phyloP scores from a whole-genome alignment of 2,888 invertebrate species.

The Troilus luridus region DNA sequence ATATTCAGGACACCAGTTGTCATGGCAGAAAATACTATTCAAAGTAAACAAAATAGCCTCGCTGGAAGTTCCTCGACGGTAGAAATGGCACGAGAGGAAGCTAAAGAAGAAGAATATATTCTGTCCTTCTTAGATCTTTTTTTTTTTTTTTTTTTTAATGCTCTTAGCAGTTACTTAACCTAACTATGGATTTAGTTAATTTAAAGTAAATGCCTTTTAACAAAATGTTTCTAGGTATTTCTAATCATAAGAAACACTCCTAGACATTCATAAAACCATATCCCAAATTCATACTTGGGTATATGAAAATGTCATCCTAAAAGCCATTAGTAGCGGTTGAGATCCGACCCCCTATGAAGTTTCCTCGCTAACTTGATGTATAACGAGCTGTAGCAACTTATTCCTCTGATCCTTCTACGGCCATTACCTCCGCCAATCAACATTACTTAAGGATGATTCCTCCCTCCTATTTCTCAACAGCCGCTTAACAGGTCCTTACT shows the following conservation, averaged over 20 bases:
- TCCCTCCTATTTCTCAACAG: background rate
- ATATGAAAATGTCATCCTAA: background rate
- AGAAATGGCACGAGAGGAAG: too few species aligned
- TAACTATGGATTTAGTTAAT: too few species aligned
- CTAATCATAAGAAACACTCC: background rate
- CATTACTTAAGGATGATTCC: background rate
- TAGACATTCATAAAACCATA: background rate
- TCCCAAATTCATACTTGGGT: background rate
- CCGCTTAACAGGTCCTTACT: background rate
- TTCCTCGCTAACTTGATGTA: background rate
- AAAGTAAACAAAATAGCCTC: too few species aligned
- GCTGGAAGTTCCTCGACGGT: too few species aligned
- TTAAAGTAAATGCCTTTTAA: too few species aligned
- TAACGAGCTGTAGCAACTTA: conserved; percentile 33
- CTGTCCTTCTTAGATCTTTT: too few species aligned
- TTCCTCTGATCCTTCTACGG: conserved; percentile 28
- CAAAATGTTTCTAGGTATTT: too few species aligned
- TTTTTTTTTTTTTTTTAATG: too few species aligned
- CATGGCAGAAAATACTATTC: too few species aligned
- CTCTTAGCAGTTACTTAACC: too few species aligned
- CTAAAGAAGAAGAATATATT: too few species aligned
- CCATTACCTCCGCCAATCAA: conserved; percentile 8
- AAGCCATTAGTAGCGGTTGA: background rate
- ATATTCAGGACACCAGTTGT: too few species aligned
- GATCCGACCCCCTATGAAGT: background rate